These are phyloP conservation scores for Chroicocephalus ridibundus DNA, from an alignment of 2,113 vertebrate species.

Conservation along the genomic window DNA sequence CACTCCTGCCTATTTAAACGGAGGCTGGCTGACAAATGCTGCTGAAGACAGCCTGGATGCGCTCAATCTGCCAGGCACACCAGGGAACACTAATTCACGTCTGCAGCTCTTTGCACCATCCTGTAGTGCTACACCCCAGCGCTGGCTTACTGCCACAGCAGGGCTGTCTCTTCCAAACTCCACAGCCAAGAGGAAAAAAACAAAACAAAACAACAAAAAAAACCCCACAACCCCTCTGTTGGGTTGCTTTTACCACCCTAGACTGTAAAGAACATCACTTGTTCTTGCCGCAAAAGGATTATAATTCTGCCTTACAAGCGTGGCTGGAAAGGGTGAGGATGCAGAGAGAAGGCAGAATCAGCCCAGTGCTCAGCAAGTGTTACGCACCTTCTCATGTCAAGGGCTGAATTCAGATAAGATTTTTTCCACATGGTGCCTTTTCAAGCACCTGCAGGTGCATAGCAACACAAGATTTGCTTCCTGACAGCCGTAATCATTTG, in stretches of 20 bases:
- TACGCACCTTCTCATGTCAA: neutral
- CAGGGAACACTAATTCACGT: slow-evolving; percentile 4
- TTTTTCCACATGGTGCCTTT: neutral
- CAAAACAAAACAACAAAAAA: neutral
- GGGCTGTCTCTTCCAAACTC: neutral
- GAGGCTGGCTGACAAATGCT: slow-evolving; percentile 37
- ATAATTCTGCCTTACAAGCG: neutral
- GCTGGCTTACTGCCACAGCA: neutral
- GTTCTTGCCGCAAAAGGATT: neutral
- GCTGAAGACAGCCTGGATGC: slow-evolving; percentile 1
- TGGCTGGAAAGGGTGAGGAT: neutral
- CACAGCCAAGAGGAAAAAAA: neutral
- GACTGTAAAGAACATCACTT: neutral
- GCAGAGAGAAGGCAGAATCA: neutral
- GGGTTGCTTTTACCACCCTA: neutral
- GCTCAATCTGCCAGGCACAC: slow-evolving; percentile 12
- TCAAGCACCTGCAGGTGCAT: neutral
- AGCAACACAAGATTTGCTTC: neutral
- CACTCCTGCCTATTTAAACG: neutral
- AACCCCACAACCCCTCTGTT: neutral
- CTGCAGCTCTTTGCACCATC: slow-evolving; percentile 1
- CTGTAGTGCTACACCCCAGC: neutral
- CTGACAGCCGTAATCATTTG: neutral
- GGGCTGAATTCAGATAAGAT: neutral
- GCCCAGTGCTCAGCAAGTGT: neutral